These are phyloP conservation scores for Xyrauchen texanus DNA, from an alignment of 2,113 vertebrate genomes.

Conservation along the genomic window DNA sequence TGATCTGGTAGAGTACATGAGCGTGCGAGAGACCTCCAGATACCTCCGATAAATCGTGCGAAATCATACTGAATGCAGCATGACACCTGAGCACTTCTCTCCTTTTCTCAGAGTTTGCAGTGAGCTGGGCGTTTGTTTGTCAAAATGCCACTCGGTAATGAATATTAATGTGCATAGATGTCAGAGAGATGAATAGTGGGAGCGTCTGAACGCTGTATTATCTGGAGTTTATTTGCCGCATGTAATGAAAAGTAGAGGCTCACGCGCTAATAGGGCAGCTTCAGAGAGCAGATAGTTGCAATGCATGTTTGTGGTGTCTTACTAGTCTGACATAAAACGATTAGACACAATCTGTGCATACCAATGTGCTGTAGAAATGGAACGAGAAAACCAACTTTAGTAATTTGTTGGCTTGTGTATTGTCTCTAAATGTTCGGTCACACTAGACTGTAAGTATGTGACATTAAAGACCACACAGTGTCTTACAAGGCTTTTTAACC, in stretches of 20 bases:
- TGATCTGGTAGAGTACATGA: slow-evolving; percentile 34
- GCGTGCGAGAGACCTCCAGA: slow-evolving; percentile 2
- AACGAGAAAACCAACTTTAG: no score
- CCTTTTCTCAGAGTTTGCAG: background rate
- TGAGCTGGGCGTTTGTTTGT: slow-evolving; percentile 61
- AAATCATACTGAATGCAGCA: background rate
- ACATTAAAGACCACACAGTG: no score
- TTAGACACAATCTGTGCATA: no score
- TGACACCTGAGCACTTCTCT: background rate
- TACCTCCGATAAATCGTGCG: slow-evolving; percentile 25
- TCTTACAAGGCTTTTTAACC: no score
- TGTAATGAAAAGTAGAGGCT: slow-evolving; percentile 73
- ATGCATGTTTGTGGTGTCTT: no score
- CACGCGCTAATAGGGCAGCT: slow-evolving; percentile 63
- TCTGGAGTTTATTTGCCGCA: slow-evolving; percentile 69
- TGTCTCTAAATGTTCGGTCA: no score
- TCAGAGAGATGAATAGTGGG: slow-evolving; percentile 83
- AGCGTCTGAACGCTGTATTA: slow-evolving; percentile 77
- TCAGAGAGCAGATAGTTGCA: slow-evolving; percentile 48
- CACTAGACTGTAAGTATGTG: no score
- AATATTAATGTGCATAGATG: slow-evolving; percentile 82
- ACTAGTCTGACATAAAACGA: no score
- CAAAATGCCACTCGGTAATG: slow-evolving; percentile 79
- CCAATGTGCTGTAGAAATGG: no score
- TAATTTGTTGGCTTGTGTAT: no score